These are phyloP conservation scores for Dicranocentrus wangi DNA, from an alignment of 2,888 invertebrate genomes.

Conservation along the genomic window DNA sequence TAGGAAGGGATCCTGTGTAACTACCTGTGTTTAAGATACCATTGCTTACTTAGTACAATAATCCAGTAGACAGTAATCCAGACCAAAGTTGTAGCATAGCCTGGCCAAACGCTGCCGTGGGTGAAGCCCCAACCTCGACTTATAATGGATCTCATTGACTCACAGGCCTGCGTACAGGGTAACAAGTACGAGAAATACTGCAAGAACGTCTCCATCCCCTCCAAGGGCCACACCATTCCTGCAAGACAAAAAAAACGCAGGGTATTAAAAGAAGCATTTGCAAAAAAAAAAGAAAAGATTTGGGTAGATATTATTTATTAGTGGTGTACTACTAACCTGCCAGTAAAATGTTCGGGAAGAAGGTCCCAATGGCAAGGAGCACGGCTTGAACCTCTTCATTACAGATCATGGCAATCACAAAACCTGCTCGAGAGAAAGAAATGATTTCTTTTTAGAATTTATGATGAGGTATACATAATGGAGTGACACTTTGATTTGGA, in stretches of 20 bases:
- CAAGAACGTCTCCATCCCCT: slow-evolving; percentile 85
- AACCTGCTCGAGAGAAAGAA: no score
- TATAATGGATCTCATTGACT: slow-evolving; percentile 63
- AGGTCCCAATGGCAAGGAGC: slow-evolving; percentile 76
- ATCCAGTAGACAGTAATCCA: slow-evolving; percentile 65
- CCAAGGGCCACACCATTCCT: slow-evolving; percentile 62
- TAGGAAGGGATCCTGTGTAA: no score
- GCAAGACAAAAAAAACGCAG: slow-evolving; percentile 74
- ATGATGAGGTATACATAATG: no score
- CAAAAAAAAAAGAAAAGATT: no score
- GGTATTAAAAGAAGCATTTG: not conserved
- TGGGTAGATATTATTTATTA: not conserved
- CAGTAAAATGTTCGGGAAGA: slow-evolving; percentile 61
- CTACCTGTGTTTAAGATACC: no score
- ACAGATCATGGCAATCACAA: slow-evolving; percentile 93
- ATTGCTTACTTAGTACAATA: no score
- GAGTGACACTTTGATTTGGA: no score
- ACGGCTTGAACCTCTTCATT: slow-evolving; percentile 93
- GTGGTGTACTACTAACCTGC: slow-evolving; percentile 35
- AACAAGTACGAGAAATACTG: slow-evolving; percentile 77
- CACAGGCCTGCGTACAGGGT: slow-evolving; percentile 61
- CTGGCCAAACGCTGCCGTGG: slow-evolving; percentile 61
- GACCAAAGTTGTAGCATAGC: slow-evolving; percentile 50
- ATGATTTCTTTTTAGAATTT: no score
- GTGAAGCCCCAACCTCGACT: slow-evolving; percentile 51